Evolutionary conservation across 2,113 vertebrate genomes (phyloP), one percentile per base, ranked within the genome.

Genomic region (Nansenia antarctica): DNA sequence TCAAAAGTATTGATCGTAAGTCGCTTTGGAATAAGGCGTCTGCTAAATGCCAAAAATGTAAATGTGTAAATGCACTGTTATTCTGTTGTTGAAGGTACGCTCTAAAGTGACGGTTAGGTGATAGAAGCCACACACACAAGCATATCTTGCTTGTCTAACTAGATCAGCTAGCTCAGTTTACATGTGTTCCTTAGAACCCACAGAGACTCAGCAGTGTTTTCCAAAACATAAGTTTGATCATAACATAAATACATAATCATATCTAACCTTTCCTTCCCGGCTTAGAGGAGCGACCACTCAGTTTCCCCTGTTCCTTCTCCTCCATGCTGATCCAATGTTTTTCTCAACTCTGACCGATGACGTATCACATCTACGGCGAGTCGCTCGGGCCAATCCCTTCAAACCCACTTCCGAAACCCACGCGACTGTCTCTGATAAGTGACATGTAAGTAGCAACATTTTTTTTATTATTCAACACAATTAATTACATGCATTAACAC

Each of bases 241-340:
- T 2, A 6, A 26, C 0, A 8, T 1, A 1, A 26, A 63, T 74
- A 66, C 78, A 0, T n/a, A n/a, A n/a, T n/a, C n/a, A n/a, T n/a
- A n/a, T n/a, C n/a, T n/a, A 2, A 91, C 90, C 88, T 69, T 85
- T 90, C 73, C 78, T 87, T 0, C 75, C 32, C 1, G 62, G 14
- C 85, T 82, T 90, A 1, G 61, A 32, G 3, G 73, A 20, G 2
- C 18, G 34, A 57, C 2, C 8, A 2, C 65, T 57, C 9, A 8
- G 42, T 22, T 27, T 49, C 1, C 32, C 76, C 12, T 66, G 58
- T 6, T 37, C 62, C 0, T 27, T 20, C 0, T 18, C 29, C 69
- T 86, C 90, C 92, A 92, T 92, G 82, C 49, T 84, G 37, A n/a
- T 72, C 32, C 60, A 76, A 27, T 79, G 31, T 39, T 59, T 54